These are phyloP conservation scores for Stenoptilia bipunctidactyla DNA, from an alignment of 2,888 invertebrate genomes.

Conservation along the genomic window DNA sequence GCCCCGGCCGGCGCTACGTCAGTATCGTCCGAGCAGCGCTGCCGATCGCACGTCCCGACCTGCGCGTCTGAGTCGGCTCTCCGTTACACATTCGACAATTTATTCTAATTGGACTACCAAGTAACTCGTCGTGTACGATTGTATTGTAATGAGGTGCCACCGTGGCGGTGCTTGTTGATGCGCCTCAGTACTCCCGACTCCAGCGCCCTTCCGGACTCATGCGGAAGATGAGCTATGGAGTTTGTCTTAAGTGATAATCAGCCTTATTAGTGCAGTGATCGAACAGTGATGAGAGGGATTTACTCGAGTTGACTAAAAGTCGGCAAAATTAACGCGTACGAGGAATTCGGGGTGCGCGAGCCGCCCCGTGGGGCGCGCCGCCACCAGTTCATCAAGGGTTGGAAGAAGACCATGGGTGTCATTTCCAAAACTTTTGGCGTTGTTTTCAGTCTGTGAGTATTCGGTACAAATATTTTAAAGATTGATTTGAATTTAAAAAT, in stretches of 20 bases:
- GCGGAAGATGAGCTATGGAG: conserved; percentile 27
- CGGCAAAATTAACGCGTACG: conserved; percentile 63
- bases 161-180: conserved; percentile 18
- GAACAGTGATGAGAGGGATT: conserved; percentile 38
- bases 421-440: conserved; percentile 84
- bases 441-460: conserved; percentile 84
- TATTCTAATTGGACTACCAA: conserved; percentile 37
- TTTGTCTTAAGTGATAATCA: conserved; percentile 28
- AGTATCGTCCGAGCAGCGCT: conserved; percentile 38
- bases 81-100: conserved; percentile 34
- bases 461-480: too few species aligned
- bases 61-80: conserved; percentile 25
- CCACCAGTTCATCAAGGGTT: conserved; percentile 63
- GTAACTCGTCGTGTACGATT: conserved; percentile 31
- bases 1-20: conserved; percentile 18
- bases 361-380: conserved; percentile 62
- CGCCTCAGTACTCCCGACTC: conserved; percentile 2
- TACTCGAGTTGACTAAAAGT: conserved; percentile 25
- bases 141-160: conserved; percentile 36
- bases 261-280: conserved; percentile 37
- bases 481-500: too few species aligned
- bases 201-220: conserved; percentile 13
- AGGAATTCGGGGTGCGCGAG: conserved; percentile 50
- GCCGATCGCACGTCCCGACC: conserved; percentile 31
- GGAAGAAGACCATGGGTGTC: conserved; percentile 78